A percentile compares a stretch with the other conserved stretches of the same genome.
These are phyloP conservation scores for Caenorhabditis zanzibari DNA, from an alignment of 2,888 invertebrate species.

Conservation along the genomic window DNA sequence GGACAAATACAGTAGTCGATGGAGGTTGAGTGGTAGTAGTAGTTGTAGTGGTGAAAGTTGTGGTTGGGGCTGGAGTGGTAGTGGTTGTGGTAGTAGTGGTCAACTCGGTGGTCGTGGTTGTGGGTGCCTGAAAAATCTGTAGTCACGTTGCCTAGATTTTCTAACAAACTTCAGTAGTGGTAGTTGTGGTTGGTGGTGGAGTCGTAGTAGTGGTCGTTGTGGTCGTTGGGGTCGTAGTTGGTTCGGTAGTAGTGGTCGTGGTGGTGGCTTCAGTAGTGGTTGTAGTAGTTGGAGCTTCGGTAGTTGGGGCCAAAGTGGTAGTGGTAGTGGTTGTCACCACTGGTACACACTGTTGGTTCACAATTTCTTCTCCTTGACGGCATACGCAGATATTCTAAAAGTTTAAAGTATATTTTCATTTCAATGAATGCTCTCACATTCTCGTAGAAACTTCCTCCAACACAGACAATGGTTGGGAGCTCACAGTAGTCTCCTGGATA, in stretches of 20 bases:
- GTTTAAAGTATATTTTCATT: not conserved
- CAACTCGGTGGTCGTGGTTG: slow-evolving; percentile 57
- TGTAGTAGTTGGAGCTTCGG: slow-evolving; percentile 57
- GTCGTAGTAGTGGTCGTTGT: slow-evolving; percentile 62
- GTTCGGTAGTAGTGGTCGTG: slow-evolving; percentile 65
- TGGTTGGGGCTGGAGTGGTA: slow-evolving; percentile 44
- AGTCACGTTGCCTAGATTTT: not conserved
- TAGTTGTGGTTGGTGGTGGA: slow-evolving; percentile 61
- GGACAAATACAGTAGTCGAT: slow-evolving; percentile 20
- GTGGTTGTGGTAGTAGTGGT: slow-evolving; percentile 39
- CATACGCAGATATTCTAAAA: slow-evolving; percentile 72
- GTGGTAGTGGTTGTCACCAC: slow-evolving; percentile 58
- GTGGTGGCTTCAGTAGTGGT: slow-evolving; percentile 58
- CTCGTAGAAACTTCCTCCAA: slow-evolving; percentile 72
- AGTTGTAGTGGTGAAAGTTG: slow-evolving; percentile 37
- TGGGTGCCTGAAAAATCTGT: slow-evolving; percentile 28
- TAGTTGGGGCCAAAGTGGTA: slow-evolving; percentile 43
- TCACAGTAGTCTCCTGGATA: slow-evolving; percentile 72
- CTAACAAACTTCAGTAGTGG: slow-evolving; percentile 42
- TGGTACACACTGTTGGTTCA: slow-evolving; percentile 69
- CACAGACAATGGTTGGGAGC: slow-evolving; percentile 66
- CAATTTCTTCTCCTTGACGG: slow-evolving; percentile 68
- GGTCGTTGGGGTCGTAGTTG: slow-evolving; percentile 62
- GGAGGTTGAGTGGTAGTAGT: slow-evolving; percentile 14
- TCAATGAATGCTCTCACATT: slow-evolving; percentile 39